Conservation (phyloP, 2,888 invertebrate species). For the Pinctada fucata region DNA sequence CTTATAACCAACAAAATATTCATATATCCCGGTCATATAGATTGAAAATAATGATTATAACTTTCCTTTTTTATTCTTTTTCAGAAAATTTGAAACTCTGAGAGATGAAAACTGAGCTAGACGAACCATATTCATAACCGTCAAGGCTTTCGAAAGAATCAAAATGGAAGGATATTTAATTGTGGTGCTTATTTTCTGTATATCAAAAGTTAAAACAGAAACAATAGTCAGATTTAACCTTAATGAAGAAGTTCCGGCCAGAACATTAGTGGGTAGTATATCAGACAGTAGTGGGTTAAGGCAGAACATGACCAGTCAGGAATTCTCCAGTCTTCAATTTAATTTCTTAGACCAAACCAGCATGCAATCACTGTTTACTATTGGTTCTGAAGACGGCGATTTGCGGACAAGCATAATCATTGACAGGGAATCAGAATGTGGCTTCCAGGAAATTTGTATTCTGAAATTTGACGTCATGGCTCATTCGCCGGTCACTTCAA, state of each 20-base stretch:
- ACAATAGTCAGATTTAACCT: slow-evolving; percentile 20
- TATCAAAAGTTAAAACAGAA: not conserved
- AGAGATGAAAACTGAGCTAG: too few species aligned
- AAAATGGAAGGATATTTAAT: too few species aligned
- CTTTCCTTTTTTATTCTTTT: too few species aligned
- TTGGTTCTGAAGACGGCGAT: slow-evolving; percentile 58
- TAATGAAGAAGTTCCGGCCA: slow-evolving; percentile 27
- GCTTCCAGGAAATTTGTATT: slow-evolving; percentile 53
- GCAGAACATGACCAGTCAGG: slow-evolving; percentile 39
- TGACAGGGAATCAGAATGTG: slow-evolving; percentile 63
- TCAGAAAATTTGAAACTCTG: too few species aligned
- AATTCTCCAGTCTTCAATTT: slow-evolving; percentile 48
- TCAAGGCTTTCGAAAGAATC: too few species aligned
- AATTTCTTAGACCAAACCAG: slow-evolving; percentile 52
- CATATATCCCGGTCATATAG: too few species aligned
- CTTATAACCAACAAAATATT: too few species aligned
- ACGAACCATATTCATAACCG: too few species aligned
- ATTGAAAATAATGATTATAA: too few species aligned
- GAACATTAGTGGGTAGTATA: slow-evolving; percentile 32
- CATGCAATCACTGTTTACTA: slow-evolving; percentile 53
- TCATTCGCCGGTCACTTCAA: slow-evolving; percentile 55
- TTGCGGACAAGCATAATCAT: slow-evolving; percentile 53
- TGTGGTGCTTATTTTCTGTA: too few species aligned
- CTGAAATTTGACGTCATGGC: slow-evolving; percentile 59
- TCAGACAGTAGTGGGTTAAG: slow-evolving; percentile 29